Percentiles rank a stretch among this genome's conserved stretches.
These are phyloP conservation scores for Argentina silus DNA, from an alignment of 2,797 vertebrate genomes.

Conservation along the genomic window DNA sequence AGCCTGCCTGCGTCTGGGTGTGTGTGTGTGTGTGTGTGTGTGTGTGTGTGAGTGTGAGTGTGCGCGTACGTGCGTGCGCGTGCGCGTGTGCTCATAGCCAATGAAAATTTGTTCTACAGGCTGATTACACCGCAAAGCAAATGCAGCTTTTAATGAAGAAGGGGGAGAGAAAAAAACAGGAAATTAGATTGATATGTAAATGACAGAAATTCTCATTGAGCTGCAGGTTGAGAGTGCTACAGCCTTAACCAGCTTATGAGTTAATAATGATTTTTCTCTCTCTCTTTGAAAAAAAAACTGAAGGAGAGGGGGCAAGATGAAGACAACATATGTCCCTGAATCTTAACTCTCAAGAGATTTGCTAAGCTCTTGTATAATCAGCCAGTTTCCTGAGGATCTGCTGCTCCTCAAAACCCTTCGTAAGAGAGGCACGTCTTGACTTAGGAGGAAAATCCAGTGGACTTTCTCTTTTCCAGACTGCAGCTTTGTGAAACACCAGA, in stretches of 20 bases:
- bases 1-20: slow-evolving; percentile 6
- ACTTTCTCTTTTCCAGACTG: slow-evolving; percentile 19
- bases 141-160: slow-evolving; percentile 72
- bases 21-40: neutral
- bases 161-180: slow-evolving; percentile 62
- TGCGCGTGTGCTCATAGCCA: slow-evolving; percentile 23
- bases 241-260: slow-evolving; percentile 79
- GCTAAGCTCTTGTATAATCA: slow-evolving; percentile 65
- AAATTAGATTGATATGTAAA: slow-evolving; percentile 84
- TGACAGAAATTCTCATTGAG: slow-evolving; percentile 78
- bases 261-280: slow-evolving; percentile 69
- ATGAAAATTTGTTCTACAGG: slow-evolving; percentile 62
- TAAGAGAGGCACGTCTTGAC: slow-evolving; percentile 41
- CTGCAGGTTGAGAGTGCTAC: slow-evolving; percentile 75
- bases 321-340: slow-evolving; percentile 71
- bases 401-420: slow-evolving; percentile 49
- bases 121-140: slow-evolving; percentile 66
- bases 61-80: neutral
- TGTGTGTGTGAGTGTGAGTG: slow-evolving; percentile 14
- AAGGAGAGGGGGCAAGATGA: slow-evolving; percentile 48
- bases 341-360: slow-evolving; percentile 59
- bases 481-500: slow-evolving; percentile 62
- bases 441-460: slow-evolving; percentile 41
- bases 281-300: slow-evolving; percentile 30
- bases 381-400: slow-evolving; percentile 53